Base-by-base conservation (phyloP, 2,888 invertebrate genomes). In the Seladonia tumulorum region DNA sequence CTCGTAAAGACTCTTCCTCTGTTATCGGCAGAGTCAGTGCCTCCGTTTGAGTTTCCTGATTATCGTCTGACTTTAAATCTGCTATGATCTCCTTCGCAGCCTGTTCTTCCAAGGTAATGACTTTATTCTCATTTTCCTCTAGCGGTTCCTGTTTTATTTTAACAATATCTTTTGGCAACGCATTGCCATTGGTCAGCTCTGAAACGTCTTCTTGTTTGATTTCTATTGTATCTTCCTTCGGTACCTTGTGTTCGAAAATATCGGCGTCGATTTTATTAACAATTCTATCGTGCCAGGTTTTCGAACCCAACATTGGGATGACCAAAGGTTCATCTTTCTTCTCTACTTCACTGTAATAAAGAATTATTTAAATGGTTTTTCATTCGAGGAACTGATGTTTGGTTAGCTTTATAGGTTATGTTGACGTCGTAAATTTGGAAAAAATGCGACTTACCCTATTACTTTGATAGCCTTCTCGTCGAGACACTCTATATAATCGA, bases 391-490 rank as follows among this genome's bases (percentile, higher is more conserved):
- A 80, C 60, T 35, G 10, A 18, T 63, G 35, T 60, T 72, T 29
- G 2, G 16, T 42, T n/a, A n/a, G 0, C 45, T 78, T 72, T 63
- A 49, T 68, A 81, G 80, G 87, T 88, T 86, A 88, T 35, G 71
- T 86, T 74, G 1, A 83, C 70, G 81, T 87, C 87, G 87, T 47
- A 53, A 22, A 29, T 47, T n/a, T 29, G 25, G 16, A 29, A 63
- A 63, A 63, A 29, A 18, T 81, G 57, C 14, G 12, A 96, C 96
- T 96, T 96, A 97, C 97, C 97, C 97, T 76, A 97, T 96, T 60
- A 98, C 95, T 96, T 97, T 97, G 72, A 98, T 98, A 74, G 97
- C 95, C 92, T 97, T 97, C 39, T 97, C 97, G 95, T 98, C 98
- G 5, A 98, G 95, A 92, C 97, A 98, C 92, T 98, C 97, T 81